Percentiles rank a stretch among this genome's conserved stretches.
phyloP scores from a whole-genome alignment of 1,140 invertebrate species.

The Diplogasteroides magnus region DNA sequence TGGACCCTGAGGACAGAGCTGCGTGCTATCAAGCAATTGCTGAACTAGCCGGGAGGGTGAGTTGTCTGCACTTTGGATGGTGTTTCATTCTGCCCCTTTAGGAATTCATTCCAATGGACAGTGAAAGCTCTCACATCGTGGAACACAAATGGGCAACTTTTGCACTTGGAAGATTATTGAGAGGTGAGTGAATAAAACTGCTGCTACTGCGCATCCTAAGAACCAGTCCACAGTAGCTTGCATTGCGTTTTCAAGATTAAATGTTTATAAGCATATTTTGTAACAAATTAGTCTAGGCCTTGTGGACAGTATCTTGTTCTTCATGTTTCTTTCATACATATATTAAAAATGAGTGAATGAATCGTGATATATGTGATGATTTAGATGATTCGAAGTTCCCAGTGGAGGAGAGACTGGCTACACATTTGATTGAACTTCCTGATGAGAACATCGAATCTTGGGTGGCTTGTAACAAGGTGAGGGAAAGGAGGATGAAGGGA shows the following conservation, averaged over 20 bases:
- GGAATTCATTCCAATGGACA: constrained; percentile 34
- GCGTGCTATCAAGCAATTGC: constrained; percentile 25
- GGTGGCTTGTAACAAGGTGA: constrained; percentile 27
- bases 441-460: constrained; percentile 21
- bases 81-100: not conserved
- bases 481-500: not conserved
- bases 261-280: no score
- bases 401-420: constrained; percentile 18
- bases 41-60: constrained; percentile 20
- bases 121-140: constrained; percentile 25
- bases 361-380: no score
- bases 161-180: constrained; percentile 14
- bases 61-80: not conserved
- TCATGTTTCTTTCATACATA: no score
- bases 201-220: no score
- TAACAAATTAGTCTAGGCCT: no score
- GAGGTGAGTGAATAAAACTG: no score
- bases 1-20: constrained; percentile 12
- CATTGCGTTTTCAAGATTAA: no score
- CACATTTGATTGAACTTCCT: constrained; percentile 8
- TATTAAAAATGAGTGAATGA: no score
- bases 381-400: constrained; percentile 20
- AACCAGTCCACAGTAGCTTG: no score
- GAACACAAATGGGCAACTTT: constrained; percentile 25
- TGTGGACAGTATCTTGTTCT: no score